Evolutionary conservation across 2,888 invertebrate genomes (phyloP), one percentile per base, ranked within the genome.

Genomic region (Polydesmus complanatus): DNA sequence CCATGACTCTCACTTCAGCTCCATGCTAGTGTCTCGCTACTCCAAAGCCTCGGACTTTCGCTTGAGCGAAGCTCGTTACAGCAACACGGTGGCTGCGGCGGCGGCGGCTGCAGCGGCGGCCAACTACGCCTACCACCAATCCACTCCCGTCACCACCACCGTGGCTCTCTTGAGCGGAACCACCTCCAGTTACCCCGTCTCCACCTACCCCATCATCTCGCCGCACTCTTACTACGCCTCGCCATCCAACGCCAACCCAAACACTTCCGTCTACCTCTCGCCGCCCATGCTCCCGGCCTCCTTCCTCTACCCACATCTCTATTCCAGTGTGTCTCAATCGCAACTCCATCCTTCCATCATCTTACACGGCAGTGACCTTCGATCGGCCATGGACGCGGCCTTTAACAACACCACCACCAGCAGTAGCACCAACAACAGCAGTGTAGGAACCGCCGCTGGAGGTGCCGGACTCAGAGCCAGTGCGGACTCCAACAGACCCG

Each of bases 241-340:
- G 14, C 26, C 26, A 8, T 27, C 54, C 23, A 54, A 58, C 47
- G 69, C 61, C 69, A 67, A 61, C 54, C 57, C 68, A n/a, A 66
- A 70, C 3, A 67, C 70, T 52, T 62, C 65, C 19, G 61, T 66
- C 60, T 69, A 68, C 57, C 59, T 70, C 48, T 66, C 68, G 53
- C 67, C 69, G 2, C 66, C 68, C 1, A 69, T 70, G 61, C 63
- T 72, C 21, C 69, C 70, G 1, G 65, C 70, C 11, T 67, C 70
- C 26, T 69, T 73, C 60, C 67, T 73, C 19, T 73, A 73, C 63
- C 72, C 73, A 3, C 72, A 72, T 58, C 65, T 72, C 2, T 70
- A 72, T 65, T 65, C 68, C 27, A 67, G 68, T 23, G 62, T 66
- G 8, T 63, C 66, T 8, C 66, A 68, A 47, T 68, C 69, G 47